A percentile compares a stretch with the other conserved stretches of the same genome.
These are phyloP conservation scores for Sebastes hubbsi DNA, from an alignment of 2,797 vertebrate genomes.

Conservation along the genomic window DNA sequence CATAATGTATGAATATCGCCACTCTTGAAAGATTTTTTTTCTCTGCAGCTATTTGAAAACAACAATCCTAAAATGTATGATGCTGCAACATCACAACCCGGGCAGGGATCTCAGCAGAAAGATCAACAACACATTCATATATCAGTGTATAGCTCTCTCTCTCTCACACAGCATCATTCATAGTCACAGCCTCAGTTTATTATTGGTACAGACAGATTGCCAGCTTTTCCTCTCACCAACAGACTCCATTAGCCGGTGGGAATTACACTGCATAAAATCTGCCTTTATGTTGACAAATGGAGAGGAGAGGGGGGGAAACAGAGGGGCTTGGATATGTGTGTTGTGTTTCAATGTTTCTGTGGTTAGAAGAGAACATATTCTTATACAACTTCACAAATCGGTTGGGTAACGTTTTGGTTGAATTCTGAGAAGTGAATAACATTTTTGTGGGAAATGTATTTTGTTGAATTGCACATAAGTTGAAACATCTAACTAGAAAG, in stretches of 20 bases:
- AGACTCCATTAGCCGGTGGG: constrained; percentile 39
- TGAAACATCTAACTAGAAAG: not conserved
- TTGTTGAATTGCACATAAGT: not conserved
- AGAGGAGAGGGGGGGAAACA: not conserved
- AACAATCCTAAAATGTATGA: not conserved
- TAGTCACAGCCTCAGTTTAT: not conserved
- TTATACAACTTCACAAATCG: not conserved
- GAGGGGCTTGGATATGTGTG: not conserved
- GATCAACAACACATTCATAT: constrained; percentile 3
- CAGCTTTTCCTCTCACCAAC: constrained; percentile 23
- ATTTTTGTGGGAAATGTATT: not conserved
- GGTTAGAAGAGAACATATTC: not conserved
- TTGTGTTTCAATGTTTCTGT: not conserved
- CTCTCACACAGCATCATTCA: constrained; percentile 22
- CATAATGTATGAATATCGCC: not conserved
- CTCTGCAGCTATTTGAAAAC: constrained; percentile 2
- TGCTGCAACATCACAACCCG: not conserved
- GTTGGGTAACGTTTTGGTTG: not conserved
- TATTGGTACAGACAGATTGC: constrained; percentile 30
- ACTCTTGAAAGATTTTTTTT: not conserved
- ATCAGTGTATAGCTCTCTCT: constrained; percentile 14
- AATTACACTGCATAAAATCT: constrained; percentile 48
- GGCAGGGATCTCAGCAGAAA: not conserved
- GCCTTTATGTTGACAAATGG: constrained; percentile 40
- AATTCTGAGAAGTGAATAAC: not conserved